A percentile compares a stretch with the other conserved stretches of the same genome.
Evolutionary conservation across 2,888 invertebrate genomes (phyloP).

Genomic region (Spialia ferax): DNA sequence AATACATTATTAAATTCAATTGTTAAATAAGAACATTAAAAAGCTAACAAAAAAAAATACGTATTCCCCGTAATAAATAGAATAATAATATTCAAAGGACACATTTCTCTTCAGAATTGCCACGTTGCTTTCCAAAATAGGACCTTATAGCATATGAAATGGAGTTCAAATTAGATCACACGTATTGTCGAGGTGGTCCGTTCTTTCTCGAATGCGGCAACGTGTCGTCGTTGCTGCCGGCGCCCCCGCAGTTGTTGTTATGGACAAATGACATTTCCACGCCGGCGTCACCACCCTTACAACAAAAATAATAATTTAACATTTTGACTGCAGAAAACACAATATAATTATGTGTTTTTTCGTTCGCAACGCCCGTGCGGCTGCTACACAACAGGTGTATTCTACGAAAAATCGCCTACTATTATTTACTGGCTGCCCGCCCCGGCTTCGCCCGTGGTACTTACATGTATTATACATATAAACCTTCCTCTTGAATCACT

Average conservation of each 20-base stretch:
- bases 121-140: conserved; percentile 13
- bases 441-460: too few relatives aligned
- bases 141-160: conserved; percentile 3
- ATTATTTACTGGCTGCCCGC: too few relatives aligned
- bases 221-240: conserved; percentile 72
- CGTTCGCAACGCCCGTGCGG: too few relatives aligned
- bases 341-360: too few relatives aligned
- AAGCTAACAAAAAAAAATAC: too few relatives aligned
- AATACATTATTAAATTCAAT: too few relatives aligned
- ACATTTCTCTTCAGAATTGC: not conserved
- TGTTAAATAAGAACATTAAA: too few relatives aligned
- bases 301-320: conserved; percentile 37
- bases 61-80: not conserved
- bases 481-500: too few relatives aligned
- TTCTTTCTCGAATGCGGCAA: conserved; percentile 76
- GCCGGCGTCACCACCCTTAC: conserved; percentile 73
- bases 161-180: conserved; percentile 54
- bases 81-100: not conserved
- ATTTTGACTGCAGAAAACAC: too few relatives aligned
- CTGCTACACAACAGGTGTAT: too few relatives aligned
- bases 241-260: conserved; percentile 87
- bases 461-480: too few relatives aligned
- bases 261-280: conserved; percentile 91
- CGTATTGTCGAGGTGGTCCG: conserved; percentile 71
- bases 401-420: too few relatives aligned